Conservation (phyloP, 2,888 invertebrate species). For the Tipula helvola region DNA sequence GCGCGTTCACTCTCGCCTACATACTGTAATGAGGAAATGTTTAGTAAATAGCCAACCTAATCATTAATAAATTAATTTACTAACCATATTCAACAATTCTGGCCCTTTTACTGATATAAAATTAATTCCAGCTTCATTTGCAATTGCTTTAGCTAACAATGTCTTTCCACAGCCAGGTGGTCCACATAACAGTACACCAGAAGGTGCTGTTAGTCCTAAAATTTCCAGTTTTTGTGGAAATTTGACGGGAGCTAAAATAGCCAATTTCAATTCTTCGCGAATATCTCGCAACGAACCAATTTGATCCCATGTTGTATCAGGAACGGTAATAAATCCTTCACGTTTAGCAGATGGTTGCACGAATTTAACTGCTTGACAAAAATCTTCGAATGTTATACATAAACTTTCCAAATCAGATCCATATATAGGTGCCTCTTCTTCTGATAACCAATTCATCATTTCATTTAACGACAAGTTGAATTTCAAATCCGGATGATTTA, state of each 20-base stretch:
- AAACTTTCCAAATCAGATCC: constrained; percentile 49
- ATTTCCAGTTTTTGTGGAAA: constrained; percentile 67
- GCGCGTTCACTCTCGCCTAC: constrained; percentile 97
- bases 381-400: constrained; percentile 62
- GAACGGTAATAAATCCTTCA: constrained; percentile 96
- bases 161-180: constrained; percentile 98
- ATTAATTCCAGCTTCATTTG: constrained; percentile 97
- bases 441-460: constrained; percentile 52
- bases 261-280: constrained; percentile 77
- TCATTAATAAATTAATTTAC: constrained; percentile 12
- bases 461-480: constrained; percentile 37
- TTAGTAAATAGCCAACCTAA: neutral
- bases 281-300: constrained; percentile 84
- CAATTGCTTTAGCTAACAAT: constrained; percentile 91
- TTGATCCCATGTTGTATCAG: constrained; percentile 95
- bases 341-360: constrained; percentile 89
- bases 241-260: constrained; percentile 85
- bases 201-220: constrained; percentile 67
- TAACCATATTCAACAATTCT: constrained; percentile 91
- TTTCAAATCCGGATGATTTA: neutral
- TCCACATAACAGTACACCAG: constrained; percentile 88
- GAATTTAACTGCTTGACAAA: constrained; percentile 59
- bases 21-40: constrained; percentile 45
- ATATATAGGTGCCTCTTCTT: constrained; percentile 47
- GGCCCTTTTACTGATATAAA: constrained; percentile 99